Conservation (phyloP, 2,797 vertebrate species). For the Vireo griseus region DNA sequence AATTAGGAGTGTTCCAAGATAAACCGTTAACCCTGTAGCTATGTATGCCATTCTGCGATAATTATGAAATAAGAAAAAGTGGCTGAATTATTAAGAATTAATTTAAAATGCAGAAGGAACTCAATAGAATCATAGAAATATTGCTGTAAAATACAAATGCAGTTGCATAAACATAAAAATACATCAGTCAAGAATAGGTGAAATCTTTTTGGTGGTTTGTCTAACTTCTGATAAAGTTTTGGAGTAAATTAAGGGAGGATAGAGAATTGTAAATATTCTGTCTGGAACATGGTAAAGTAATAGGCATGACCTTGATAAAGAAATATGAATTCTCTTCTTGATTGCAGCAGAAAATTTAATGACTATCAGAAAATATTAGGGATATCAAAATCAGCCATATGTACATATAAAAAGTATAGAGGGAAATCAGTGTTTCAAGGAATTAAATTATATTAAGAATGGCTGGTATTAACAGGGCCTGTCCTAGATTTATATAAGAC, state of each 20-base stretch:
- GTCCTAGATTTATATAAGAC: not conserved
- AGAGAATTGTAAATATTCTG: not conserved
- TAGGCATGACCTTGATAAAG: not conserved
- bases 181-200: not conserved
- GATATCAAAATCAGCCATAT: not conserved
- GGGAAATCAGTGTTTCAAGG: not conserved
- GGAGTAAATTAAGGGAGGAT: not conserved
- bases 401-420: not conserved
- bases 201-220: not conserved
- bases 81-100: not conserved
- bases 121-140: not conserved
- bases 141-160: constrained; percentile 1
- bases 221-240: not conserved
- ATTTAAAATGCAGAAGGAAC: not conserved
- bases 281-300: not conserved
- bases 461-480: not conserved
- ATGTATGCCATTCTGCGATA: not conserved
- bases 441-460: not conserved
- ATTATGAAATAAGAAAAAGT: not conserved
- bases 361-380: not conserved
- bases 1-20: not conserved
- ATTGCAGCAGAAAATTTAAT: not conserved
- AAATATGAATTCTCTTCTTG: not conserved
- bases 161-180: not conserved
- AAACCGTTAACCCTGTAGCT: constrained; percentile 2